Base-by-base conservation (phyloP, 2,888 invertebrate genomes). In the Strigamia maritima region DNA sequence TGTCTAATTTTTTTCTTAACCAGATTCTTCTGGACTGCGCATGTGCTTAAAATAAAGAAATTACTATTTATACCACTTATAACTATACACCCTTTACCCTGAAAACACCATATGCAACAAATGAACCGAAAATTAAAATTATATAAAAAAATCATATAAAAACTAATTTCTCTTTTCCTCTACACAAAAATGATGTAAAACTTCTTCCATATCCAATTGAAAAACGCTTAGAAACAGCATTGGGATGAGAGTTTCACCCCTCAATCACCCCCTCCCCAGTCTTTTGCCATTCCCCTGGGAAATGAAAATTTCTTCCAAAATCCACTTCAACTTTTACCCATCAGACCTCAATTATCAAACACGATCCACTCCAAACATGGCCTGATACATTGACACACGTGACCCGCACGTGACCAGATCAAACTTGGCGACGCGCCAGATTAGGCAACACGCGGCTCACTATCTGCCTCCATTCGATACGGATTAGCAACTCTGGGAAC, bases 251-350 rank as follows among this genome's bases (percentile, higher is more conserved):
- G 19, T 60, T 60, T 2, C 60, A n/a, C 60, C 60, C 60, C 24
- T 60, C 60, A 60, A 60, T 24, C 19, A 60, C 19, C 12, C 60
- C 60, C 22, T 19, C 8, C 22, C 24, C 24, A 1, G 12, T 19
- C 60, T 60, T 24, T 60, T 60, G 22, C 22, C 60, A 60, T 60
- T 60, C 60, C 49, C 60, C 60, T 60, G 60, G 60, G 60, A 60
- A 60, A 60, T 60, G 60, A 60, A 60, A 60, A 19, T 19, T 60
- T 19, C 7, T 24, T 4, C 60, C 24, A 16, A 60, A 2, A 60
- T 19, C 60, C 60, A n/a, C n/a, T 22, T 60, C 10, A n/a, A 60
- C n/a, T 19, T 60, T 60, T 60, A 22, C 60, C 60, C 60, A 60
- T 60, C 60, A 60, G 60, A 60, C 60, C 60, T 60, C 60, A 60